These are phyloP conservation scores for Poeciliopsis prolifica DNA, from an alignment of 2,113 vertebrate species.

Conservation along the genomic window DNA sequence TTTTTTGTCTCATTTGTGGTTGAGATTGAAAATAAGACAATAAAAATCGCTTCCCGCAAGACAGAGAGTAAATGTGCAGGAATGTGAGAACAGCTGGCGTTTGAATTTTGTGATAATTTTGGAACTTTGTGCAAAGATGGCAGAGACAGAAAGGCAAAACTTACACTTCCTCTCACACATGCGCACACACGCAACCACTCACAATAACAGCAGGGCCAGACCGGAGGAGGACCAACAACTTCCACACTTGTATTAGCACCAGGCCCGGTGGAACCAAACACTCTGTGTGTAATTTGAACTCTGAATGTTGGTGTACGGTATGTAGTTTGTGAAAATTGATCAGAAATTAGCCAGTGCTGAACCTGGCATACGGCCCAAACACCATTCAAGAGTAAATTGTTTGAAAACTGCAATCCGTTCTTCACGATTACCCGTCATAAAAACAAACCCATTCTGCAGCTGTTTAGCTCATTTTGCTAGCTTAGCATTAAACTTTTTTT, in stretches of 20 bases:
- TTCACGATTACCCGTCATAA: too few species aligned
- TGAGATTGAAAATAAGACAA: not conserved
- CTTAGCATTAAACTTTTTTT: too few species aligned
- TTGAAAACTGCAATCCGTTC: not conserved
- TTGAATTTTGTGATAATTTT: not conserved
- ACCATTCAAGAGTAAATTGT: not conserved
- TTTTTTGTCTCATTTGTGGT: not conserved
- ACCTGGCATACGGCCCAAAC: not conserved
- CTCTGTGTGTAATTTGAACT: not conserved
- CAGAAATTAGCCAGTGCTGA: too few species aligned
- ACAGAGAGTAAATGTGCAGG: not conserved
- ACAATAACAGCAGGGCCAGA: not conserved
- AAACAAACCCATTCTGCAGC: not conserved
- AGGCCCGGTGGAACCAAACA: not conserved
- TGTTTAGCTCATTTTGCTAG: not conserved
- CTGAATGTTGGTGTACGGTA: not conserved
- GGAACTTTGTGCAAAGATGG: not conserved
- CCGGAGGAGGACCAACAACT: not conserved
- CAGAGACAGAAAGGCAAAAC: not conserved
- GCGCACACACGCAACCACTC: too few species aligned
- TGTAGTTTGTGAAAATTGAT: not conserved
- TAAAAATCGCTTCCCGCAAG: too few species aligned
- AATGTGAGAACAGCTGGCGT: not conserved
- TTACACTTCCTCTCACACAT: not conserved
- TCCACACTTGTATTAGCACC: not conserved